Percentiles rank a stretch among this genome's conserved stretches.
Evolutionary conservation across 2,797 vertebrate genomes (phyloP).

Genomic region (Eurystomus glaucurus): DNA sequence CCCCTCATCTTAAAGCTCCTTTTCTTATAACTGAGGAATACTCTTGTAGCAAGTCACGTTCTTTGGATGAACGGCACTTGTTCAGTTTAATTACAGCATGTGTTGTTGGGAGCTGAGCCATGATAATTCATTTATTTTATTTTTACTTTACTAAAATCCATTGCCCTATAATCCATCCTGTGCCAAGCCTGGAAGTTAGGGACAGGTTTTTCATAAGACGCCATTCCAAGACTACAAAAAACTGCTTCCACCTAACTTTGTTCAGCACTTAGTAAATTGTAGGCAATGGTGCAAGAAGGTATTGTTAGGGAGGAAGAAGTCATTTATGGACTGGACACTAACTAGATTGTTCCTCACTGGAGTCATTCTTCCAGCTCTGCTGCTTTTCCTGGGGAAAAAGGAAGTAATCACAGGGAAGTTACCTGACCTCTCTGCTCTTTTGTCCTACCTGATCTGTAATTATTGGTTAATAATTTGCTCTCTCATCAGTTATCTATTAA

Average conservation of each 20-base stretch:
- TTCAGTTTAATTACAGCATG: conserved; percentile 45
- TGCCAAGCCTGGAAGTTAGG: neutral
- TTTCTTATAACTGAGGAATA: neutral
- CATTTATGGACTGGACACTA: neutral
- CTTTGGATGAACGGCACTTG: neutral
- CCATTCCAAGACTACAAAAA: neutral
- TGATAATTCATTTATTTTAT: neutral
- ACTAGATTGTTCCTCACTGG: neutral
- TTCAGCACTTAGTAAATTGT: neutral
- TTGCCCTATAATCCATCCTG: neutral
- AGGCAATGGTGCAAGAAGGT: neutral
- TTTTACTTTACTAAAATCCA: conserved; percentile 6
- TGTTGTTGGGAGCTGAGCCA: neutral
- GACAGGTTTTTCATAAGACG: neutral
- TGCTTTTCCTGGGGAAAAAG: neutral
- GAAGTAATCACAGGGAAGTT: neutral
- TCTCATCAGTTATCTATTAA: neutral
- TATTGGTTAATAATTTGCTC: neutral
- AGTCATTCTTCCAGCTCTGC: neutral
- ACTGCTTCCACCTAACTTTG: neutral
- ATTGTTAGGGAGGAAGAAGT: neutral
- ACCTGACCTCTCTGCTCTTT: neutral
- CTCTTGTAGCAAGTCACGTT: neutral
- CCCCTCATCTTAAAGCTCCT: neutral
- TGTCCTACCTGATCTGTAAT: neutral